Conservation (phyloP, 2,888 invertebrate genomes). For the Tenthredo livida region DNA sequence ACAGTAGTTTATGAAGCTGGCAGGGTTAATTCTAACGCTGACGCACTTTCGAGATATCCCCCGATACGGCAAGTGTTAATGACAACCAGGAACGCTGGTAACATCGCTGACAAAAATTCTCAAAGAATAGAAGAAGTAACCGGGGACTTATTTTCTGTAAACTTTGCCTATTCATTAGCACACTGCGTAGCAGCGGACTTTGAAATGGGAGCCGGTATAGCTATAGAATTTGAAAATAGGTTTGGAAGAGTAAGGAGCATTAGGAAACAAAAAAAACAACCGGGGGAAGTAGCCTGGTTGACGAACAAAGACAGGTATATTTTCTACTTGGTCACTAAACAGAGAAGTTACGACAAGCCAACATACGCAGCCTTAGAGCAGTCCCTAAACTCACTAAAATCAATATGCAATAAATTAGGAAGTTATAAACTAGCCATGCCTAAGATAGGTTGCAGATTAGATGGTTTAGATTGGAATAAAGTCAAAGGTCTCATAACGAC, state of each 20-base stretch:
- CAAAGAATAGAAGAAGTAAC: constrained; percentile 73
- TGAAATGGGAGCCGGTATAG: constrained; percentile 81
- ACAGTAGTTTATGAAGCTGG: no score
- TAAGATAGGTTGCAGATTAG: constrained; percentile 84
- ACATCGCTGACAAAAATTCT: neutral
- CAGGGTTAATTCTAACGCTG: no score
- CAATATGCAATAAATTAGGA: constrained; percentile 71
- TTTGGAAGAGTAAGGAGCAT: constrained; percentile 74
- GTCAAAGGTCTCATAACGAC: constrained; percentile 80
- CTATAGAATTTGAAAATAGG: constrained; percentile 77
- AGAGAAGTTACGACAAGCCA: no score
- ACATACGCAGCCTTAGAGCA: no score
- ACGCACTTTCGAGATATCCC: constrained; percentile 54
- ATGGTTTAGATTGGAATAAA: constrained; percentile 82
- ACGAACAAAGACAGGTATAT: constrained; percentile 77
- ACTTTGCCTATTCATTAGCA: constrained; percentile 79
- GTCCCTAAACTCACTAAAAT: no score
- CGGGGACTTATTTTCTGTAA: no score
- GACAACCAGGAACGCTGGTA: constrained; percentile 38
- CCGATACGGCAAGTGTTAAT: neutral
- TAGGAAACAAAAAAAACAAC: constrained; percentile 69
- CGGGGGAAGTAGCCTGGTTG: constrained; percentile 79
- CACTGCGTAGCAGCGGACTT: constrained; percentile 82
- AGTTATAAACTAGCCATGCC: constrained; percentile 81
- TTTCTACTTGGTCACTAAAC: no score